A percentile compares a stretch with the other conserved stretches of the same genome.
These are phyloP conservation scores for Trissolcus brochymenae DNA, from an alignment of 2,888 invertebrate species.

Conservation along the genomic window DNA sequence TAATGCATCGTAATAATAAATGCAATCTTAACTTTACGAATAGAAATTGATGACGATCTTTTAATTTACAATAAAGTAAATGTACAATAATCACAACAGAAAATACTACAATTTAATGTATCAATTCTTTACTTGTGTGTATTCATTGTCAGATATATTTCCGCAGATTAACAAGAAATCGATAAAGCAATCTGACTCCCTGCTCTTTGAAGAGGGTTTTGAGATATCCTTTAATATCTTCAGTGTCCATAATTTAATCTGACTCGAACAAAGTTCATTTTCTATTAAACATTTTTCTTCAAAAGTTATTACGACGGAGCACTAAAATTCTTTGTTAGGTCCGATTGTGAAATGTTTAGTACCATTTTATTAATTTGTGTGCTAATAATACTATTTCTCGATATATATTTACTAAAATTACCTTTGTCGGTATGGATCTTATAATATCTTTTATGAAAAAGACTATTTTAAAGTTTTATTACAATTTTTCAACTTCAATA, in stretches of 20 bases:
- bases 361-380: too few relatives aligned
- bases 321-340: slow-evolving; percentile 6
- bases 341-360: neutral
- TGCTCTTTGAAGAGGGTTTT: slow-evolving; percentile 41
- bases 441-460: too few relatives aligned
- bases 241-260: slow-evolving; percentile 34
- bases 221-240: slow-evolving; percentile 45
- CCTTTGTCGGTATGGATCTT: too few relatives aligned
- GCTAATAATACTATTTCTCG: too few relatives aligned
- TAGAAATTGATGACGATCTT: too few relatives aligned
- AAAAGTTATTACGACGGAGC: slow-evolving; percentile 6
- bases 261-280: slow-evolving; percentile 29
- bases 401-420: too few relatives aligned
- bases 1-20: too few relatives aligned
- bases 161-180: slow-evolving; percentile 40
- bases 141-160: slow-evolving; percentile 19
- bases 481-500: too few relatives aligned
- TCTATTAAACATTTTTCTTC: slow-evolving; percentile 15
- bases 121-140: slow-evolving; percentile 25
- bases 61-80: too few relatives aligned
- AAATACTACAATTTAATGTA: neutral
- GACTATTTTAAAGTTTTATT: too few relatives aligned
- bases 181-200: slow-evolving; percentile 47
- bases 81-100: too few relatives aligned
- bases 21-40: too few relatives aligned